Evolutionary conservation across 2,888 invertebrate species (phyloP).

Genomic region (Pinctada fucata): DNA sequence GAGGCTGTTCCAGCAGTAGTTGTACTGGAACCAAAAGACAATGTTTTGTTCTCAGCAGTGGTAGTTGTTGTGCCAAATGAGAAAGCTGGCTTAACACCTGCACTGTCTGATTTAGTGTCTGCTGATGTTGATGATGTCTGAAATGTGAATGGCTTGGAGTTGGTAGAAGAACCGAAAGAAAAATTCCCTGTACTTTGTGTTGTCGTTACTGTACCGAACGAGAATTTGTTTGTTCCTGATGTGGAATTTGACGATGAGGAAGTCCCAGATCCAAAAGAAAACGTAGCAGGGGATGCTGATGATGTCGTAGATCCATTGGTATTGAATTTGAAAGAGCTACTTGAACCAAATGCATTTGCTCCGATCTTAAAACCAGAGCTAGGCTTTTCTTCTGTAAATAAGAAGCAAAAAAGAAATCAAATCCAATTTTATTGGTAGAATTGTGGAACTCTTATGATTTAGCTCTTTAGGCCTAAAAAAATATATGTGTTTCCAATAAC

Average conservation of each 20-base stretch:
- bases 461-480: too few species aligned
- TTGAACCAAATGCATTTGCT: neutral
- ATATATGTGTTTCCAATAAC: neutral
- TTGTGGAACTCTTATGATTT: too few species aligned
- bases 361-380: neutral
- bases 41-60: slow-evolving; percentile 16
- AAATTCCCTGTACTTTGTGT: too few species aligned
- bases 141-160: too few species aligned
- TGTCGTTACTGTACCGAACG: too few species aligned
- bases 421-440: too few species aligned
- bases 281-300: neutral
- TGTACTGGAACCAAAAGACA: slow-evolving; percentile 27
- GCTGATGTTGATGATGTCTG: too few species aligned
- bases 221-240: too few species aligned
- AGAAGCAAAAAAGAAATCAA: neutral
- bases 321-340: neutral
- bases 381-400: neutral
- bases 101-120: neutral
- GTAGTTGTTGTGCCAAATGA: slow-evolving; percentile 27
- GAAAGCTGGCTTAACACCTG: slow-evolving; percentile 10
- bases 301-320: too few species aligned
- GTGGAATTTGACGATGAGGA: too few species aligned
- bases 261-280: slow-evolving; percentile 1
- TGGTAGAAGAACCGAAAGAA: too few species aligned
- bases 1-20: slow-evolving; percentile 3